A percentile compares a stretch with the other conserved stretches of the same genome.
phyloP scores from a whole-genome alignment of 1,140 invertebrate species.

The Drosophila jambulina region DNA sequence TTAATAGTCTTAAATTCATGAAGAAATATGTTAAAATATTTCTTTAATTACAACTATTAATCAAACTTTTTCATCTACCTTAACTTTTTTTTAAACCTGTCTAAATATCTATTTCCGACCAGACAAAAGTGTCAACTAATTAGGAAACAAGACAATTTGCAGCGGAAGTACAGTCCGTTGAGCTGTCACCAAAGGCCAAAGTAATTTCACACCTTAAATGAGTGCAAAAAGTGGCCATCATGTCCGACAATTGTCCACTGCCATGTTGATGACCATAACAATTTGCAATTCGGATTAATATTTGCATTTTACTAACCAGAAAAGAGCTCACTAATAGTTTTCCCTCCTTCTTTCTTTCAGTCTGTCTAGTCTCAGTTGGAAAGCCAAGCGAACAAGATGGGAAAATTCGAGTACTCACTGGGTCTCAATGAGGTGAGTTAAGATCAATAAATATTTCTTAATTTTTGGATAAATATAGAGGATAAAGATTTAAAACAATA shows the following conservation, averaged over 20 bases:
- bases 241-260: slow-evolving; percentile 53
- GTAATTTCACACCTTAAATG: slow-evolving; percentile 31
- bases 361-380: slow-evolving; percentile 29
- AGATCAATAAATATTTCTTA: neutral
- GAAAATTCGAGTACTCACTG: slow-evolving; percentile 87
- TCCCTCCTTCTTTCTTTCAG: slow-evolving; percentile 32
- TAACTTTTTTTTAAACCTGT: neutral
- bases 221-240: slow-evolving; percentile 23
- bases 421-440: slow-evolving; percentile 87
- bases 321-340: slow-evolving; percentile 13
- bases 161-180: slow-evolving; percentile 29
- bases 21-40: neutral
- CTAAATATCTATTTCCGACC: neutral
- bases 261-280: slow-evolving; percentile 20
- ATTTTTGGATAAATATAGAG: neutral
- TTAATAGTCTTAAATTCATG: too few relatives aligned
- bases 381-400: slow-evolving; percentile 62
- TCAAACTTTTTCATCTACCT: neutral
- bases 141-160: slow-evolving; percentile 11
- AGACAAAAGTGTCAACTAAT: slow-evolving; percentile 38
- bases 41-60: neutral
- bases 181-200: slow-evolving; percentile 22
- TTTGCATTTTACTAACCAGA: slow-evolving; percentile 18
- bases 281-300: slow-evolving; percentile 30
- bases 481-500: too few relatives aligned